Base-by-base conservation (phyloP, 1,140 invertebrate species). In the Pseudoatta argentina region DNA sequence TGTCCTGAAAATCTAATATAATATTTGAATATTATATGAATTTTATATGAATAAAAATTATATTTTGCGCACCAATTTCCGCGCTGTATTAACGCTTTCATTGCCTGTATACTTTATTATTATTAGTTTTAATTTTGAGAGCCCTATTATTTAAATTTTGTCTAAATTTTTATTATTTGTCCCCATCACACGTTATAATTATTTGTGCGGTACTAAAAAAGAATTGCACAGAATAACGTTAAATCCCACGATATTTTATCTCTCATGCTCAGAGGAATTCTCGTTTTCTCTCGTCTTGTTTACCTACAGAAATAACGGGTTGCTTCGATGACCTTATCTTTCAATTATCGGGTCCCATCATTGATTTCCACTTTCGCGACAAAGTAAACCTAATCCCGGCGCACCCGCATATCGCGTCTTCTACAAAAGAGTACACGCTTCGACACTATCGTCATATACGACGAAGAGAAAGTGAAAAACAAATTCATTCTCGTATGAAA, bases 291-390 rank as follows among this genome's bases (percentile, higher is more conserved):
- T 78, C 24, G 44, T 21, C 64, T 86, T 90, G 88, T 90, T 90
- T 90, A 90, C 88, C 59, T 90, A 82, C 72, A 90, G 88, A 90
- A 90, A 90, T 90, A 90, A 90, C 66, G 71, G 86, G 81, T 90
- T 86, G 77, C 86, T 86, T 83, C 77, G 88, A 90, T 73, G 81
- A 64, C 71, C 77, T 76, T 73, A 88, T 82, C 88, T 88, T 90
- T 90, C 88, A 90, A 90, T 90, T 90, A 90, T 79, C 59, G 57
- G 21, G 7, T 27, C 78, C 69, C 64, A 75, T 79, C 85, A 79
- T 85, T 81, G 82, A 82, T 86, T 88, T 88, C 76, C 88, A 90
- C 76, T 88, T 86, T 57, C 79, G 64, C 59, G 27, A 57, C 73
- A 90, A 89, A 86, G 89, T 87, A 90, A 89, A 90, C 79, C 86